phyloP scores from a whole-genome alignment of 2,113 vertebrate genomes.

The Cathartes aura region DNA sequence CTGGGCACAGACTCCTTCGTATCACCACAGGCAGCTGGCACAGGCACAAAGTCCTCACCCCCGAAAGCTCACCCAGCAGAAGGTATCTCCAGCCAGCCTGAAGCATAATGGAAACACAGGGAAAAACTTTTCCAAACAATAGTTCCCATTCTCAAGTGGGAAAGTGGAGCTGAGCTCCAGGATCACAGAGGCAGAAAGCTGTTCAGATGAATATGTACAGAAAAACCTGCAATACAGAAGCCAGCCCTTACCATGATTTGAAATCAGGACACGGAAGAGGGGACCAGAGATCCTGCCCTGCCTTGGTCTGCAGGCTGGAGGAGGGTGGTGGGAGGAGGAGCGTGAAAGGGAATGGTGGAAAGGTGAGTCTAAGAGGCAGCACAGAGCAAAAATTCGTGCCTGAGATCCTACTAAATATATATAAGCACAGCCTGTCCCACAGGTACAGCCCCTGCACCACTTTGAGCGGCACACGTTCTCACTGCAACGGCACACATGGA shows the following conservation, averaged over 20 bases:
- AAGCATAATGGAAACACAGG: not conserved
- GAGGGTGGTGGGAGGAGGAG: not conserved
- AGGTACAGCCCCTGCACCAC: not conserved
- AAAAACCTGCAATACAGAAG: not conserved
- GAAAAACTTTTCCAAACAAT: not conserved
- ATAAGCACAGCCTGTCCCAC: not conserved
- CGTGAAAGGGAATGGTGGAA: not conserved
- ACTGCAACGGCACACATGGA: accelerated
- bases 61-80: not conserved
- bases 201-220: not conserved
- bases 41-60: not conserved
- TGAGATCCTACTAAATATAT: not conserved
- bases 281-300: not conserved
- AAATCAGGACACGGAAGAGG: not conserved
- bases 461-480: not conserved
- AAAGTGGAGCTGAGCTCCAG: not conserved
- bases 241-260: not conserved
- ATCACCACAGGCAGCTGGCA: not conserved
- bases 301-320: not conserved
- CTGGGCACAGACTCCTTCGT: not conserved
- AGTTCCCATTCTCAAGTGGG: not conserved
- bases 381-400: not conserved
- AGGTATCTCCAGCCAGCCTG: not conserved
- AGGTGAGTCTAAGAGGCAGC: not conserved
- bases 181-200: not conserved